Base-by-base conservation (phyloP, 2,797 vertebrate species). In the Alosa sapidissima region DNA sequence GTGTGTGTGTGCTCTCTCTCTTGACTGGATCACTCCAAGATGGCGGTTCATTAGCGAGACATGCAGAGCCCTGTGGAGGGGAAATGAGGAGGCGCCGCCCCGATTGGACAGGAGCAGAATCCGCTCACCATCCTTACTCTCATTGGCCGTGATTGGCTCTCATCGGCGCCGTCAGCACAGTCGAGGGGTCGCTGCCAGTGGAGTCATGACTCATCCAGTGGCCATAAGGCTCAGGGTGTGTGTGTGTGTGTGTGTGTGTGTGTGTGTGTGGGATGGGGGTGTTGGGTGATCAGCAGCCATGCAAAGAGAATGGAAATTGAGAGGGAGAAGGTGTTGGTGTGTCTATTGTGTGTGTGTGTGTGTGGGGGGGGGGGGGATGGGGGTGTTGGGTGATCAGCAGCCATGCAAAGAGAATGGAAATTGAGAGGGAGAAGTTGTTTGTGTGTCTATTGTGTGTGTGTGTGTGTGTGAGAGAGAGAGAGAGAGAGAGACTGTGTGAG, bases 41-140 rank as follows among this genome's bases (percentile, higher is more conserved):
- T 36, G 72, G 65, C 65, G 33, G 65, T 72, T 72, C 65, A 72
- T 72, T 72, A 72, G 65, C 65, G 33, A 16, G 65, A 10, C 65
- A 72, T 72, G 14, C 33, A 2, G 28, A 4, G 28, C 5, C 11
- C 13, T 41, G 11, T 36, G 7, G 8, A 1, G 58, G 58, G 11
- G 55, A 21, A 24, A 21, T 19, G 16, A 55, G 28, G 13, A 72
- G 65, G 28, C 13, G 58, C 58, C 58, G 28, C 65, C 62, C 62
- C 62, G 11, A 36, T 13, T 33, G 62, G 62, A 68, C 1, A 33
- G n/a, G 21, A 65, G 62, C 62, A 0, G n/a, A 1, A 28, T 28
- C 24, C 2, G 8, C 28, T 33, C 62, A 3, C 3, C 58, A 24
- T 24, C n/a, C 1, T 24, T 7, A n/a, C 36, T 28, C 33, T 72